Evolutionary conservation across 2,797 vertebrate genomes (phyloP).

Genomic region (Sebastes umbrosus): DNA sequence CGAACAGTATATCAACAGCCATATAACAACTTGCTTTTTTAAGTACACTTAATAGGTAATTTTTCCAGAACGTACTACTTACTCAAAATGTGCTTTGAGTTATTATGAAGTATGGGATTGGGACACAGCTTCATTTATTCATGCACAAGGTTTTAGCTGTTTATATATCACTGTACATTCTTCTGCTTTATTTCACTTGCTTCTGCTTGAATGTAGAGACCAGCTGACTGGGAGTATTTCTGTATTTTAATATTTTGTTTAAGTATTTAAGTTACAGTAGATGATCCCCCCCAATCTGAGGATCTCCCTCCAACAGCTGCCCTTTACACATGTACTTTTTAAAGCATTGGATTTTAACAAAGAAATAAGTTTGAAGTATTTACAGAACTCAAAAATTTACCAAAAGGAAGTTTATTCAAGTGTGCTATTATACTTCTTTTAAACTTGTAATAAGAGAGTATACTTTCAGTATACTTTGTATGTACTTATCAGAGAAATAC

Average conservation of each 20-base stretch:
- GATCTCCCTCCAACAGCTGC: background rate
- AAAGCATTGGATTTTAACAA: background rate
- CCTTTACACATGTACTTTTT: background rate
- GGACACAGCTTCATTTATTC: background rate
- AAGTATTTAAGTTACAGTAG: background rate
- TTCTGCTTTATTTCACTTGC: background rate
- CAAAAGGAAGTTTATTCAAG: no score
- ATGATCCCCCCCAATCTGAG: background rate
- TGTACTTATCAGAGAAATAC: no score
- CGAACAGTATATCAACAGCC: background rate
- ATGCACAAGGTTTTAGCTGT: no score
- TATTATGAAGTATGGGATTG: background rate
- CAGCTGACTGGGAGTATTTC: background rate
- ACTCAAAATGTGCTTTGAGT: background rate
- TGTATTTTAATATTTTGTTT: background rate
- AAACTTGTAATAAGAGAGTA: no score
- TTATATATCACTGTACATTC: background rate
- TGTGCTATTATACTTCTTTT: no score
- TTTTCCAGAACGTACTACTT: background rate
- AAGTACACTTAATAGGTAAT: background rate
- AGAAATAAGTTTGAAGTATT: background rate
- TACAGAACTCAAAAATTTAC: background rate
- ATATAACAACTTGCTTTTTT: background rate
- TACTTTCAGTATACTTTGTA: no score
- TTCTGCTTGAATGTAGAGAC: background rate